phyloP scores from a whole-genome alignment of 2,113 vertebrate genomes.

The Cyprinus carpio region DNA sequence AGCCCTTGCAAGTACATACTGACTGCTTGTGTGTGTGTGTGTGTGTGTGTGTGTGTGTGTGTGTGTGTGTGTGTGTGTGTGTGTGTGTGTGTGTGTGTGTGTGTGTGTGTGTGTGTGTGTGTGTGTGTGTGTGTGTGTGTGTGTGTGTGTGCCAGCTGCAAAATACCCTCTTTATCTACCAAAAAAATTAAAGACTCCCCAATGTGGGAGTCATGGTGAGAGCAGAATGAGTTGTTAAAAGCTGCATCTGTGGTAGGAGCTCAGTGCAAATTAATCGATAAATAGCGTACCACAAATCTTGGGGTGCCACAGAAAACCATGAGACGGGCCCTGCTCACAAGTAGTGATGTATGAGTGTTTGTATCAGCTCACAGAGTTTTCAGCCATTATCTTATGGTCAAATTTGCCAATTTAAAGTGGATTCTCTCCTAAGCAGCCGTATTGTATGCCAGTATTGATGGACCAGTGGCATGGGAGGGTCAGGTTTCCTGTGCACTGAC shows the following conservation, averaged over 20 bases:
- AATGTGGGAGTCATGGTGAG: neutral
- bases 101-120: no score
- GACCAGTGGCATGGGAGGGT: neutral
- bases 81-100: no score
- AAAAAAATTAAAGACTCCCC: neutral
- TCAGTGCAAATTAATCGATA: constrained; percentile 33
- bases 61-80: neutral
- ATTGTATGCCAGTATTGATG: neutral
- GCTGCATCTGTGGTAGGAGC: constrained; percentile 1
- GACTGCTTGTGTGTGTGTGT: neutral
- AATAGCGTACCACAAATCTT: neutral
- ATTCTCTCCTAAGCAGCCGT: no score
- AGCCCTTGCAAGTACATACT: constrained; percentile 12
- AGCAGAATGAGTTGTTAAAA: constrained; percentile 12
- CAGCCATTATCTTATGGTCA: neutral
- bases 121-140: neutral
- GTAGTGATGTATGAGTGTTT: neutral
- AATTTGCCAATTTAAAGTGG: neutral
- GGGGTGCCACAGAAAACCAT: neutral
- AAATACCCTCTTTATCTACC: constrained; percentile 3
- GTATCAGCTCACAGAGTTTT: neutral
- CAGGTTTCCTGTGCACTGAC: neutral
- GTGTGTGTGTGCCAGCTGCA: constrained; percentile 21
- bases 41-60: no score
- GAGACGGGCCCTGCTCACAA: neutral